phyloP scores from a whole-genome alignment of 2,888 invertebrate species.

The Subacronicta megacephala region DNA sequence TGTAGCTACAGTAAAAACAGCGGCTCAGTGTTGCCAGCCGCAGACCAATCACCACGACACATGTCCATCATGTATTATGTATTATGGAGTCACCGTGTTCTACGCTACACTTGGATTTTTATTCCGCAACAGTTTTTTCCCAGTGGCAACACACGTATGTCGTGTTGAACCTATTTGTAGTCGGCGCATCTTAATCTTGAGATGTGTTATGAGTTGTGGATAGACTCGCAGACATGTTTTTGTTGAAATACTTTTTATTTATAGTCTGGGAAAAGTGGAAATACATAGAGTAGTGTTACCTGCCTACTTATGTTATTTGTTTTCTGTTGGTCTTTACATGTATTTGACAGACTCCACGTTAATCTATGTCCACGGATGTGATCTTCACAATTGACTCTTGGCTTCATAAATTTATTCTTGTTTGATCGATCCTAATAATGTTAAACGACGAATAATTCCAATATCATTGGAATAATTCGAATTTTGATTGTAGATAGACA shows the following conservation, averaged over 20 bases:
- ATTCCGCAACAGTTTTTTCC: conserved; percentile 44
- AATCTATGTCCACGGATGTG: no score
- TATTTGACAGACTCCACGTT: no score
- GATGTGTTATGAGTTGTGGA: conserved; percentile 45
- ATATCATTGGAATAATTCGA: no score
- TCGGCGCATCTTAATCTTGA: conserved; percentile 49
- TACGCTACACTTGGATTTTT: conserved; percentile 42
- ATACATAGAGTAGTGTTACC: neutral
- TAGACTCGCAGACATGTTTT: conserved; percentile 32
- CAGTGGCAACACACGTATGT: conserved; percentile 28
- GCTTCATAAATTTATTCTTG: no score
- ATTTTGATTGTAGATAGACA: no score
- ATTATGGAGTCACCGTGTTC: conserved; percentile 59
- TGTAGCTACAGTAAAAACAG: conserved; percentile 51
- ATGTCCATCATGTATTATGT: conserved; percentile 72
- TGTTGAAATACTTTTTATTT: conserved; percentile 28
- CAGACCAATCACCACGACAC: conserved; percentile 71
- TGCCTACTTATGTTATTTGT: no score
- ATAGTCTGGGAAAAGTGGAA: conserved; percentile 32
- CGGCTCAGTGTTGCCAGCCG: conserved; percentile 51
- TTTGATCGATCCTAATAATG: no score
- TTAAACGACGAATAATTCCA: no score
- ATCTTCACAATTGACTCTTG: no score
- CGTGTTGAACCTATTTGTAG: conserved; percentile 49
- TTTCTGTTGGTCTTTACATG: no score